phyloP scores from a whole-genome alignment of 1,140 invertebrate species.

The Pogonognathellus flavescens region DNA sequence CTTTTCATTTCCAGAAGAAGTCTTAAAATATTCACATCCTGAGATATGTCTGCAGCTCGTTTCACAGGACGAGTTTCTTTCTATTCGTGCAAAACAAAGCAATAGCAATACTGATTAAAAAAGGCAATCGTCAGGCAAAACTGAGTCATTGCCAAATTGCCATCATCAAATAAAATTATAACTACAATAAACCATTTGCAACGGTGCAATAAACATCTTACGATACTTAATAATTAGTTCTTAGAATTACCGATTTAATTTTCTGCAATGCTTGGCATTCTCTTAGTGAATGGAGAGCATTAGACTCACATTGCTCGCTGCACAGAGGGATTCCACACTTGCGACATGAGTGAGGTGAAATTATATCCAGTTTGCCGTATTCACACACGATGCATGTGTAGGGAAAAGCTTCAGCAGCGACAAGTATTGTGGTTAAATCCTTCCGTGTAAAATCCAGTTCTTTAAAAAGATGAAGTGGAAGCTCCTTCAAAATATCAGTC shows the following conservation, averaged over 20 bases:
- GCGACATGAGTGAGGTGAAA: neutral
- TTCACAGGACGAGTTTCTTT: neutral
- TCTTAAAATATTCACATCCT: neutral
- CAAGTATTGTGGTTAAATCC: neutral
- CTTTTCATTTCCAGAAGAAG: neutral
- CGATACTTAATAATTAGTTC: too few relatives aligned
- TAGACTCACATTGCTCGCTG: neutral
- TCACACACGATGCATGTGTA: conserved; percentile 7
- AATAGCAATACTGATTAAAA: too few relatives aligned
- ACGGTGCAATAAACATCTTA: too few relatives aligned
- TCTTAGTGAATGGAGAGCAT: neutral
- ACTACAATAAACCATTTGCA: too few relatives aligned
- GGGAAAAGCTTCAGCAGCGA: neutral
- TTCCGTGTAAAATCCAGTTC: neutral
- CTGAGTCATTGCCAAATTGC: too few relatives aligned
- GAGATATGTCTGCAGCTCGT: neutral
- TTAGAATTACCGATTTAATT: neutral
- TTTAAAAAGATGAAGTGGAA: neutral
- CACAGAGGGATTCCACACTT: neutral
- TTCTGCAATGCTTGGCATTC: conserved; percentile 1
- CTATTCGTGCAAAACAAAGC: neutral
- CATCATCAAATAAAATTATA: too few relatives aligned
- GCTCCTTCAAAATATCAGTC: neutral
- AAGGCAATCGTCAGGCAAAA: too few relatives aligned
- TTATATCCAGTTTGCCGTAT: neutral